Percentiles rank a stretch among this genome's conserved stretches.
phyloP scores from a whole-genome alignment of 2,888 invertebrate species.

The Cephus sareptanus region DNA sequence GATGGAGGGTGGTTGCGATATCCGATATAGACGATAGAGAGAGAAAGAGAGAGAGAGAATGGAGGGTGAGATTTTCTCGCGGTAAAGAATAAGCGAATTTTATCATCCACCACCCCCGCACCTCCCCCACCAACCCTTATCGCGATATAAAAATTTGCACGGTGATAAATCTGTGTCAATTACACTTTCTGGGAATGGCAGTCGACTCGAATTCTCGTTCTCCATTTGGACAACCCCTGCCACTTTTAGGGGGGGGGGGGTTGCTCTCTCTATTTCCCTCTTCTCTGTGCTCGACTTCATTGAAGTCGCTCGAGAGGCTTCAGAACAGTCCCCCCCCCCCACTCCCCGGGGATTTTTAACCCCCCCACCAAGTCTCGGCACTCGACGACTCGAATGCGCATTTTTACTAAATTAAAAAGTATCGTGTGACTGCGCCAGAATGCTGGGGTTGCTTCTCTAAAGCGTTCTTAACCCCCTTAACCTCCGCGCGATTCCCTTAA shows the following conservation, averaged over 20 bases:
- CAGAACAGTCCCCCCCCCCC: slow-evolving; percentile 25
- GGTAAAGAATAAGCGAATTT: not conserved
- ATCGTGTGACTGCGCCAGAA: slow-evolving; percentile 62
- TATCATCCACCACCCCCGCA: not conserved
- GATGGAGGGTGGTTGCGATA: not conserved
- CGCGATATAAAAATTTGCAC: slow-evolving; percentile 12
- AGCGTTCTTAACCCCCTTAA: slow-evolving; percentile 56
- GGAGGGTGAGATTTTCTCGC: not conserved
- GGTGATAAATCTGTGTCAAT: slow-evolving; percentile 48
- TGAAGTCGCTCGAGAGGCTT: slow-evolving; percentile 45
- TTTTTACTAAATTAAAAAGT: slow-evolving; percentile 66
- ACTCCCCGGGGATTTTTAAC: slow-evolving; percentile 24
- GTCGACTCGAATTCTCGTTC: slow-evolving; percentile 32
- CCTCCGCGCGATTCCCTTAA: slow-evolving; percentile 32
- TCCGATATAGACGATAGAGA: not conserved
- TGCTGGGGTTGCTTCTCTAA: slow-evolving; percentile 43
- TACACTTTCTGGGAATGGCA: slow-evolving; percentile 42
- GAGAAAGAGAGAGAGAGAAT: not conserved
- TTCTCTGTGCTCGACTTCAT: slow-evolving; percentile 40
- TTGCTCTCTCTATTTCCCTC: slow-evolving; percentile 25
- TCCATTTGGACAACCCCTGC: slow-evolving; percentile 12
- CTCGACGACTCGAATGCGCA: slow-evolving; percentile 61
- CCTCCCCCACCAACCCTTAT: not conserved
- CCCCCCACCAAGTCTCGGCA: slow-evolving; percentile 26
- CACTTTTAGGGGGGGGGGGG: not conserved